Evolutionary conservation across 2,888 invertebrate genomes (phyloP).

Genomic region (Tridacna gigas): DNA sequence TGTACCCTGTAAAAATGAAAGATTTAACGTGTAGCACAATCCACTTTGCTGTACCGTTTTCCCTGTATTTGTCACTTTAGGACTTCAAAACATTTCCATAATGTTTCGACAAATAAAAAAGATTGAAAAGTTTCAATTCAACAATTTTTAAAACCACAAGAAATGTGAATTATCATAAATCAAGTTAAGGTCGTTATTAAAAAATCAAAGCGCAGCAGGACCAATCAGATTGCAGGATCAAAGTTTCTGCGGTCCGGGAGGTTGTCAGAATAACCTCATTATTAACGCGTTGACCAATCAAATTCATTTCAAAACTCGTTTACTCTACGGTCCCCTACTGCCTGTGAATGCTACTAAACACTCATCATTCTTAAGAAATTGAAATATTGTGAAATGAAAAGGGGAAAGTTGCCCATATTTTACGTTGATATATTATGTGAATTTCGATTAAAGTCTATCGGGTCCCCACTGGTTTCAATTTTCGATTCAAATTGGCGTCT

Average conservation of each 20-base stretch:
- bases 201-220: constrained; percentile 64
- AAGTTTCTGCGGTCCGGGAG: constrained; percentile 58
- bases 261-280: constrained; percentile 54
- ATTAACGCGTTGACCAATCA: constrained; percentile 60
- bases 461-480: constrained; percentile 23
- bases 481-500: constrained; percentile 26
- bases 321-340: constrained; percentile 32
- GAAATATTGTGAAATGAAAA: constrained; percentile 4
- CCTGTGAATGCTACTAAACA: constrained; percentile 41
- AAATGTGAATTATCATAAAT: constrained; percentile 19
- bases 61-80: too few species aligned
- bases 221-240: constrained; percentile 60
- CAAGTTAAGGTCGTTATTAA: constrained; percentile 12
- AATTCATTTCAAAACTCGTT: constrained; percentile 38
- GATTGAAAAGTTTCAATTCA: neutral
- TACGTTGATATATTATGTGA: constrained; percentile 28
- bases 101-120: neutral
- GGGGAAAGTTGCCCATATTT: constrained; percentile 17
- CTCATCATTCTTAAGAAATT: constrained; percentile 30
- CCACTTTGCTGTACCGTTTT: too few species aligned
- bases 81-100: too few species aligned
- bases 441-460: constrained; percentile 23
- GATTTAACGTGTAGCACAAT: too few species aligned
- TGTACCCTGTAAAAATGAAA: too few species aligned
- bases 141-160: neutral